These are phyloP conservation scores for Paratrypauchen microcephalus DNA, from an alignment of 2,797 vertebrate genomes.

Conservation along the genomic window DNA sequence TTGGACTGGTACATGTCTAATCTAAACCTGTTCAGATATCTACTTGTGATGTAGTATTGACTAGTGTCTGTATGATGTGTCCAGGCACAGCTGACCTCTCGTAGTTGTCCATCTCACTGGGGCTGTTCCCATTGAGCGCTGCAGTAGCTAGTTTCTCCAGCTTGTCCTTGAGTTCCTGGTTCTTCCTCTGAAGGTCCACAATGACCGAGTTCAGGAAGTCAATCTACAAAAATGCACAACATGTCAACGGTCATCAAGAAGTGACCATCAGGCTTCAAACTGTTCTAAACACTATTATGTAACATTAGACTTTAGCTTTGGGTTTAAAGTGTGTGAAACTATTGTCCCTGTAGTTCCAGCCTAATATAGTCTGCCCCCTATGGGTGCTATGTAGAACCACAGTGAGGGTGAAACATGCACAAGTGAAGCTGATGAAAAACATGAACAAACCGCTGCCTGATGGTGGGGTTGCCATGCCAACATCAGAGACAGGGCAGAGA, in stretches of 20 bases:
- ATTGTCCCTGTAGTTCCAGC: no score
- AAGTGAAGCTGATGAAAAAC: slow-evolving; percentile 76
- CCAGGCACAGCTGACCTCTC: slow-evolving; percentile 77
- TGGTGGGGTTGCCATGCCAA: slow-evolving; percentile 79
- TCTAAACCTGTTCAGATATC: no score
- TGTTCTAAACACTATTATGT: neutral
- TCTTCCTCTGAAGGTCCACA: slow-evolving; percentile 92
- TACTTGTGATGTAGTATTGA: no score
- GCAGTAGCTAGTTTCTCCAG: slow-evolving; percentile 92
- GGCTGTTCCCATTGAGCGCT: slow-evolving; percentile 89
- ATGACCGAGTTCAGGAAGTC: slow-evolving; percentile 98
- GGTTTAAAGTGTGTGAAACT: neutral
- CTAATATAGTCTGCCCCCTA: neutral
- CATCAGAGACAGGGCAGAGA: slow-evolving; percentile 76
- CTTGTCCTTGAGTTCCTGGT: slow-evolving; percentile 87
- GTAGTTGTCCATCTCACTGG: slow-evolving; percentile 82
- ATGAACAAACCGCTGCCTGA: slow-evolving; percentile 93
- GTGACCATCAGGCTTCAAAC: neutral
- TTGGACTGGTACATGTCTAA: no score
- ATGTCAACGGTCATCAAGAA: neutral
- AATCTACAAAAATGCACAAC: slow-evolving; percentile 74
- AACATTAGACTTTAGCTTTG: neutral
- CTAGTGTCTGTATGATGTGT: neutral
- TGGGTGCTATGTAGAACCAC: slow-evolving; percentile 33
- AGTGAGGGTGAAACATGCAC: slow-evolving; percentile 65